A percentile compares a stretch with the other conserved stretches of the same genome.
phyloP scores from a whole-genome alignment of 2,113 vertebrate genomes.

The Rhinopomastus cyanomelas region DNA sequence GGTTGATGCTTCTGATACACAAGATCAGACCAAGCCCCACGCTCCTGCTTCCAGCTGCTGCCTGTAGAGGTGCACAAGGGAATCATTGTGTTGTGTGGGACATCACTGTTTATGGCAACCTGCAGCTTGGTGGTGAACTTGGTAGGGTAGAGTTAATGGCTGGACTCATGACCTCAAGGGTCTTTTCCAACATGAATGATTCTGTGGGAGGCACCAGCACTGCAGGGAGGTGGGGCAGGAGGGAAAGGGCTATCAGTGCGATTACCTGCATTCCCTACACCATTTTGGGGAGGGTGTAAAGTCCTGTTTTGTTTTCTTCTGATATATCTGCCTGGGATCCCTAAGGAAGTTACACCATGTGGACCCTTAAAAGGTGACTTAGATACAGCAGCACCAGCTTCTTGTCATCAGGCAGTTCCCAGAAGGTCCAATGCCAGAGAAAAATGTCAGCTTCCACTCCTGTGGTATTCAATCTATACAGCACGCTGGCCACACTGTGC shows the following conservation, averaged over 20 bases:
- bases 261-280: neutral
- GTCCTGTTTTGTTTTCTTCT: neutral
- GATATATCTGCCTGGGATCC: neutral
- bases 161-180: no score
- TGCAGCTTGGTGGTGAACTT: neutral
- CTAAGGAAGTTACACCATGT: neutral
- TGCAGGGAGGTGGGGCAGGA: neutral
- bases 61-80: neutral
- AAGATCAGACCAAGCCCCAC: neutral
- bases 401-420: neutral
- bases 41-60: neutral
- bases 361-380: neutral
- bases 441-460: neutral
- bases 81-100: neutral
- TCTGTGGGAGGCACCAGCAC: neutral
- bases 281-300: neutral
- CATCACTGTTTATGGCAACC: rapidly evolving
- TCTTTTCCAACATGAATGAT: no score
- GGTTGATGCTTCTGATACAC: neutral
- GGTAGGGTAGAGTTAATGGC: neutral
- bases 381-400: neutral
- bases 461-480: neutral
- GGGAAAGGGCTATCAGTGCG: neutral
- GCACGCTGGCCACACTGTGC: rapidly evolving
- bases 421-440: neutral